These are phyloP conservation scores for Ichneumon xanthorius DNA, from an alignment of 2,888 invertebrate genomes.

Conservation along the genomic window DNA sequence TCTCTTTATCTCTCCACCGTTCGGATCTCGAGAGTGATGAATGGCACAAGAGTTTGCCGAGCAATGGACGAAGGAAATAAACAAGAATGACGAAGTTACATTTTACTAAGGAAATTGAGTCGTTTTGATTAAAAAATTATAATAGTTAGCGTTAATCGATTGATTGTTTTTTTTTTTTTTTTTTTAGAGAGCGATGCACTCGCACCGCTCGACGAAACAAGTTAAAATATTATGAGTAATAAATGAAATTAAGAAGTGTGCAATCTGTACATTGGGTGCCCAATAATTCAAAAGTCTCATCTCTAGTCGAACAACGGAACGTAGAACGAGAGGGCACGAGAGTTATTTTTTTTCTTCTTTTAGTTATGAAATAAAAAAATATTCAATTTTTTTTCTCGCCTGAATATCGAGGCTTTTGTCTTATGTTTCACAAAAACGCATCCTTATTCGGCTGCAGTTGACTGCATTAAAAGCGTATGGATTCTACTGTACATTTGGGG, in stretches of 20 bases:
- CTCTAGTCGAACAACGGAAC: conserved; percentile 36
- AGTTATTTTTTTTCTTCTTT: conserved; percentile 11
- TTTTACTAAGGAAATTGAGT: conserved; percentile 61
- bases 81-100: conserved; percentile 46
- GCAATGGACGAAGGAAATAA: conserved; percentile 37
- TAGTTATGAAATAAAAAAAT: conserved; percentile 43
- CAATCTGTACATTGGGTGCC: conserved; percentile 57
- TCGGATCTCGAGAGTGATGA: conserved; percentile 46
- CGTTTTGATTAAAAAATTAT: conserved; percentile 51
- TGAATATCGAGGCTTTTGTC: conserved; percentile 50
- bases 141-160: conserved; percentile 28
- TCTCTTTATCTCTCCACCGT: conserved; percentile 32
- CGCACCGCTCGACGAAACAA: conserved; percentile 35
- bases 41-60: conserved; percentile 56
- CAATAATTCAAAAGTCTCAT: conserved; percentile 21
- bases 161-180: conserved; percentile 4
- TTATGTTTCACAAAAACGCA: conserved; percentile 41
- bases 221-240: conserved; percentile 12
- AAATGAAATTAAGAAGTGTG: conserved; percentile 27
- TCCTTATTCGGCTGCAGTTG: conserved; percentile 42
- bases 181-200: conserved; percentile 49
- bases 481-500: conserved; percentile 66
- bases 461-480: conserved; percentile 58
- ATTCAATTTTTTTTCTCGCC: conserved; percentile 33
- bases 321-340: conserved; percentile 5